Evolutionary conservation across 2,888 invertebrate genomes (phyloP).

Genomic region (Danaus chrysippus): DNA sequence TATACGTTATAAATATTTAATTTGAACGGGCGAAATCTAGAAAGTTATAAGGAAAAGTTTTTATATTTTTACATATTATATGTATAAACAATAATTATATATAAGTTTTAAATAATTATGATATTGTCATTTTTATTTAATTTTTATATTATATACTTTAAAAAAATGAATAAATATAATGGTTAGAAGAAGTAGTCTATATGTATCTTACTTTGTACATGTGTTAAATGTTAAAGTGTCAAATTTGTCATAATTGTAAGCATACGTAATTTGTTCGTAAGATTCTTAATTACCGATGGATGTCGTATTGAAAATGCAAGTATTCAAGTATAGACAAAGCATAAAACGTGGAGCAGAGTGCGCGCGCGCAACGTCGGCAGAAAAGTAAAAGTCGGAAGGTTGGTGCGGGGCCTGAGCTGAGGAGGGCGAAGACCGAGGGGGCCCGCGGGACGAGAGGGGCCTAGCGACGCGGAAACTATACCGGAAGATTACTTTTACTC

Average conservation of each 20-base stretch:
- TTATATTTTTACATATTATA: not conserved
- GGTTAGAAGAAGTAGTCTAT: too few species aligned
- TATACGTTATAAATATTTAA: constrained; percentile 1
- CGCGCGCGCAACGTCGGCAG: constrained; percentile 39
- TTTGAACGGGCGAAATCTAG: not conserved
- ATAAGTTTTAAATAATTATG: not conserved
- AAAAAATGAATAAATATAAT: too few species aligned
- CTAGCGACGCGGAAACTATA: constrained; percentile 53
- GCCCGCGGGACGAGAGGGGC: constrained; percentile 24
- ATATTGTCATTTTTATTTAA: too few species aligned
- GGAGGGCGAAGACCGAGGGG: constrained; percentile 24
- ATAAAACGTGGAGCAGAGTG: constrained; percentile 10
- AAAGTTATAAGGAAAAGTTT: constrained; percentile 4
- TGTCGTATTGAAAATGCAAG: too few species aligned
- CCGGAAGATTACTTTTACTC: constrained; percentile 72
- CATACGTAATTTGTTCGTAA: too few species aligned
- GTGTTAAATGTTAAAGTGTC: too few species aligned
- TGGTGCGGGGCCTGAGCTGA: constrained; percentile 19
- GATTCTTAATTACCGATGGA: too few species aligned
- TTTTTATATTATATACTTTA: too few species aligned
- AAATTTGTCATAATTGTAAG: too few species aligned
- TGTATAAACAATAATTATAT: not conserved
- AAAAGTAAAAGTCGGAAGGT: constrained; percentile 73
- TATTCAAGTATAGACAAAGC: not conserved
- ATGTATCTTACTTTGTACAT: too few species aligned